phyloP scores from a whole-genome alignment of 2,888 invertebrate species.

The Psylliodes chrysocephalus region DNA sequence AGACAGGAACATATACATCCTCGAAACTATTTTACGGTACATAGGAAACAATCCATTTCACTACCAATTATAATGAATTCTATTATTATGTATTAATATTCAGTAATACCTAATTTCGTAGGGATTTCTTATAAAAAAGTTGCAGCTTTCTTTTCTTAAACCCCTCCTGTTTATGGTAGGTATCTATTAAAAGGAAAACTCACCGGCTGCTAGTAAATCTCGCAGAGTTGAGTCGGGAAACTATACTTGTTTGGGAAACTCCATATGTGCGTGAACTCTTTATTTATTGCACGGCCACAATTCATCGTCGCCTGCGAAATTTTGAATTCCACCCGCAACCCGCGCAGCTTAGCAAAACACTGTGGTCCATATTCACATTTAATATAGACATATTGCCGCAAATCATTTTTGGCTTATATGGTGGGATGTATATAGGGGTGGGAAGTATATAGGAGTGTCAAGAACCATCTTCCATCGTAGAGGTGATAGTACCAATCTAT shows the following conservation, averaged over 20 bases:
- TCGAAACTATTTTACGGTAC: no score
- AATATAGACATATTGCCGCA: background rate
- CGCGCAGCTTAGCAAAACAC: background rate
- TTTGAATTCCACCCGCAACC: conserved; percentile 9
- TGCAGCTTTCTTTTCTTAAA: background rate
- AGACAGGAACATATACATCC: no score
- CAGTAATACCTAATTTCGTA: no score
- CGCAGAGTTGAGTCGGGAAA: conserved; percentile 37
- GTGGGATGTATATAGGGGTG: no score
- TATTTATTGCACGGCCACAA: conserved; percentile 50
- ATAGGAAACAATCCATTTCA: no score
- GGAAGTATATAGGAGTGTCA: no score
- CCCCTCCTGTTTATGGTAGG: conserved; percentile 2
- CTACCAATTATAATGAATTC: no score
- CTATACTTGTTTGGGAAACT: conserved; percentile 45
- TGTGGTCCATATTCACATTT: background rate
- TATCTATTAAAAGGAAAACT: conserved; percentile 35
- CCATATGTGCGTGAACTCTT: conserved; percentile 50
- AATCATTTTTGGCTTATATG: no score
- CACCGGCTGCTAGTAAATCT: conserved; percentile 40
- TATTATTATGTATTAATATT: no score
- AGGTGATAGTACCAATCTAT: no score
- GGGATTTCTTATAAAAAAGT: background rate
- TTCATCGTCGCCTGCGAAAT: conserved; percentile 45
- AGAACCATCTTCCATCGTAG: no score